Percentiles rank a stretch among this genome's conserved stretches.
phyloP scores from a whole-genome alignment of 2,888 invertebrate genomes.

The Drosophila falleni region DNA sequence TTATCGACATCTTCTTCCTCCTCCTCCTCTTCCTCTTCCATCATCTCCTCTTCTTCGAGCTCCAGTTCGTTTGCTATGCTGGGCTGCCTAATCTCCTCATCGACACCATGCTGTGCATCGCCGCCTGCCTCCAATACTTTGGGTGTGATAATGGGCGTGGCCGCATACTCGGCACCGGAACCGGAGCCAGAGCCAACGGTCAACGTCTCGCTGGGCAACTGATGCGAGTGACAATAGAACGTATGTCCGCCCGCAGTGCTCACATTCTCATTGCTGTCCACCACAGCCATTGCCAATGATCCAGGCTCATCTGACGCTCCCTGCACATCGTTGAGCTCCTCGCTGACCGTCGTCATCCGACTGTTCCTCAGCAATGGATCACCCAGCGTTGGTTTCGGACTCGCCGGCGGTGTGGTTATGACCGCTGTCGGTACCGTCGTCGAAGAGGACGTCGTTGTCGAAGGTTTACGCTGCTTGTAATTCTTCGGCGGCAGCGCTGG shows the following conservation, averaged over 20 bases:
- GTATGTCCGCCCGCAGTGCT: slow-evolving; percentile 35
- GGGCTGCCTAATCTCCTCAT: background rate
- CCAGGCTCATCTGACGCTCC: slow-evolving; percentile 3
- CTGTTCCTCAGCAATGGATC: slow-evolving; percentile 74
- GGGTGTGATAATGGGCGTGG: slow-evolving; percentile 52
- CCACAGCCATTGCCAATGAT: background rate
- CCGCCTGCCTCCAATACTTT: slow-evolving; percentile 36
- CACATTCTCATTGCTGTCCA: slow-evolving; percentile 59
- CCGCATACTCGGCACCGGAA: slow-evolving; percentile 2
- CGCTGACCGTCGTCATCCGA: slow-evolving; percentile 85
- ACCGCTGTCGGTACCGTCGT: slow-evolving; percentile 84
- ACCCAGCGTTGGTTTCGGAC: slow-evolving; percentile 82
- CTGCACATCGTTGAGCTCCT: slow-evolving; percentile 75
- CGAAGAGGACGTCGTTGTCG: slow-evolving; percentile 85
- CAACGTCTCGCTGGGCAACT: slow-evolving; percentile 66
- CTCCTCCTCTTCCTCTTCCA: slow-evolving; percentile 37
- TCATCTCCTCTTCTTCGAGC: slow-evolving; percentile 24
- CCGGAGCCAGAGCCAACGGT: background rate
- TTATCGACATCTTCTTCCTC: slow-evolving; percentile 63
- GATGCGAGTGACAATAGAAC: slow-evolving; percentile 74
- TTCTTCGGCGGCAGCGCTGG: slow-evolving; percentile 88
- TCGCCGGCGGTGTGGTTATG: slow-evolving; percentile 82
- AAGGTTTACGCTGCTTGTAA: slow-evolving; percentile 84
- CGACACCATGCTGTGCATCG: background rate
- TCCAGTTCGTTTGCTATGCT: slow-evolving; percentile 24